Evolutionary conservation across 2,888 invertebrate genomes (phyloP), one percentile per base, ranked within the genome.

Genomic region (Aspidiotus rigidus): DNA sequence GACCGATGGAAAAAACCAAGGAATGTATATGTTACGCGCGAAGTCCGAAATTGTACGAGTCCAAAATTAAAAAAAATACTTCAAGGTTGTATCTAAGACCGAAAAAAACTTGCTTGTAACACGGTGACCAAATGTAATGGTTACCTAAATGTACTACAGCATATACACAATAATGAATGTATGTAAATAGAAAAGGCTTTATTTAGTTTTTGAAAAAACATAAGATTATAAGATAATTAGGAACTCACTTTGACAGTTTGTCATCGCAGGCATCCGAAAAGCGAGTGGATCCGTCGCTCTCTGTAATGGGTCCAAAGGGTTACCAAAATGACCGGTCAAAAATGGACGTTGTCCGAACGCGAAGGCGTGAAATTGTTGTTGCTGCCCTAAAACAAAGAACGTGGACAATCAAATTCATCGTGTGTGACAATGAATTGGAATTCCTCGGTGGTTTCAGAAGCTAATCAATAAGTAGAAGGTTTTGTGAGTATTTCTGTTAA

Each of bases 201-300:
- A 28, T 5, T 28, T 28, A 28, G 1, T 5, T 28, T 28, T 3
- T 28, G 28, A 28, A 53, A n/a, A 53, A 3, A n/a, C 3, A n/a
- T 5, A 1, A 53, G 5, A n/a, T 53, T 53, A 53, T 3, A 53
- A n/a, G 3, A 53, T 53, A 53, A n/a, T n/a, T 55, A n/a, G n/a
- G n/a, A 16, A 89, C 91, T 90, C 80, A 92, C 91, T 92, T 79
- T 91, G 91, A 80, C 91, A 92, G 75, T 90, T 89, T 77, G 88
- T 89, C 79, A 91, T 91, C 71, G 76, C 72, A 74, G 91, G 90
- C 89, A 91, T 91, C 71, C 91, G 83, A 79, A 91, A 92, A 60
- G 90, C 90, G 62, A 92, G 82, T 55, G 91, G 91, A 79, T 91
- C 91, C 69, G 84, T 81, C 70, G 90, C 86, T 74, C 91, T 71